A percentile compares a stretch with the other conserved stretches of the same genome.
Evolutionary conservation across 2,113 vertebrate species (phyloP).

Genomic region (Indicator maculatus): DNA sequence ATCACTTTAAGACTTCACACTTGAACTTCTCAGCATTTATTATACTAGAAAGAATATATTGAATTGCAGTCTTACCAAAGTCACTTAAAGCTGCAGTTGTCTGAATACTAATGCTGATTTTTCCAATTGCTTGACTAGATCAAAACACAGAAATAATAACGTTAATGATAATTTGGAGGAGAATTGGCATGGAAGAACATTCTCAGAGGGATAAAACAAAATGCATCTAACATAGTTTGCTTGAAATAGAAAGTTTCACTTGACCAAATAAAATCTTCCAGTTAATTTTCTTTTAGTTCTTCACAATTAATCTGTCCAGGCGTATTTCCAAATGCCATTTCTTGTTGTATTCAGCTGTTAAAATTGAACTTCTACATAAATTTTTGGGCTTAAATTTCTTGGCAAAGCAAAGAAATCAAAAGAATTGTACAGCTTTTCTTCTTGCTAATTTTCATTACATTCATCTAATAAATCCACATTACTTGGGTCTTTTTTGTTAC

Average conservation of each 20-base stretch:
- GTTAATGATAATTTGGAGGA: neutral
- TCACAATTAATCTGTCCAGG: neutral
- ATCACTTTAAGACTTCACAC: neutral
- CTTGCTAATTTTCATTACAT: neutral
- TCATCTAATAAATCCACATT: neutral
- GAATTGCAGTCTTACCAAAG: neutral
- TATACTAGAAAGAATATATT: neutral
- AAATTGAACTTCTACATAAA: neutral
- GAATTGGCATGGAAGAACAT: neutral
- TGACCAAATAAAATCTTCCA: neutral
- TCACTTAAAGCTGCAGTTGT: neutral
- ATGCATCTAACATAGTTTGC: neutral
- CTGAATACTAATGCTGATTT: neutral
- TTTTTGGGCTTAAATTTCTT: neutral
- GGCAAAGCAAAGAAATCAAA: neutral
- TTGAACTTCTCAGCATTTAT: neutral
- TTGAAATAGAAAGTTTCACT: neutral
- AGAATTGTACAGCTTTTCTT: neutral
- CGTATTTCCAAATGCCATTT: neutral
- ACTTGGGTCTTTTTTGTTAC: neutral
- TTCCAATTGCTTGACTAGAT: neutral
- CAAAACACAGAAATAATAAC: slow-evolving; percentile 30
- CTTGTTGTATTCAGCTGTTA: neutral
- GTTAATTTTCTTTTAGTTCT: slow-evolving; percentile 15
- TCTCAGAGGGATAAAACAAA: neutral